These are phyloP conservation scores for Bacillus rossius DNA, from an alignment of 1,140 invertebrate genomes.

Conservation along the genomic window DNA sequence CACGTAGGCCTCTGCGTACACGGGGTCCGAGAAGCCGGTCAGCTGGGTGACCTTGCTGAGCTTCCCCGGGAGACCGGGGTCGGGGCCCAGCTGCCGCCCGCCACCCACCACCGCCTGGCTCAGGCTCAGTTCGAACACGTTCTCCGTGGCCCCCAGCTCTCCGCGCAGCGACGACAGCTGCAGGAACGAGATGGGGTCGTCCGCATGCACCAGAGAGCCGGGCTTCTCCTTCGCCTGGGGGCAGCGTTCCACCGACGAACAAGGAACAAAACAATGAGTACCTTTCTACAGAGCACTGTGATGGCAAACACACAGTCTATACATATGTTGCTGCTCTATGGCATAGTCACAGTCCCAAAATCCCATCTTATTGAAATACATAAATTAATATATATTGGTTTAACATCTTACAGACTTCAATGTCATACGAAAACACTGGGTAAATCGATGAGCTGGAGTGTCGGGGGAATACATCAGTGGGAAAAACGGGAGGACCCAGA, in stretches of 20 bases:
- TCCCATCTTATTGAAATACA: no score
- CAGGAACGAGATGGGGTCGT: constrained; percentile 81
- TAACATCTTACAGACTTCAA: no score
- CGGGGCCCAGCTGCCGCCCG: constrained; percentile 39
- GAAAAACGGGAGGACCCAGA: no score
- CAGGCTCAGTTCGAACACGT: constrained; percentile 94
- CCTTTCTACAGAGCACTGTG: not conserved
- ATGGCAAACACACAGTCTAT: not conserved
- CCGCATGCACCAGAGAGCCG: constrained; percentile 68
- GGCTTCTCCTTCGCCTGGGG: constrained; percentile 64
- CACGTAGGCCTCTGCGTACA: constrained; percentile 98
- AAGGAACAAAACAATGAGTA: constrained; percentile 10
- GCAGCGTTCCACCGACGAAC: no score
- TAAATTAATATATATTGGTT: no score
- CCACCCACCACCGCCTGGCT: constrained; percentile 80
- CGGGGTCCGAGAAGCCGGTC: constrained; percentile 98
- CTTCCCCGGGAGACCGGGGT: constrained; percentile 51
- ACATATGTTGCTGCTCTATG: no score
- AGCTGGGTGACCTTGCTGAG: constrained; percentile 93
- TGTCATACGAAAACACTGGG: no score
- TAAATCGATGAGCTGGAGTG: no score
- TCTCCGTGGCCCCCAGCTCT: constrained; percentile 65
- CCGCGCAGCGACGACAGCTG: constrained; percentile 73
- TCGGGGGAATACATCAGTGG: no score
- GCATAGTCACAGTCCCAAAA: no score